These are phyloP conservation scores for Litocranius walleri DNA, from an alignment of 2,113 vertebrate species.

Conservation along the genomic window DNA sequence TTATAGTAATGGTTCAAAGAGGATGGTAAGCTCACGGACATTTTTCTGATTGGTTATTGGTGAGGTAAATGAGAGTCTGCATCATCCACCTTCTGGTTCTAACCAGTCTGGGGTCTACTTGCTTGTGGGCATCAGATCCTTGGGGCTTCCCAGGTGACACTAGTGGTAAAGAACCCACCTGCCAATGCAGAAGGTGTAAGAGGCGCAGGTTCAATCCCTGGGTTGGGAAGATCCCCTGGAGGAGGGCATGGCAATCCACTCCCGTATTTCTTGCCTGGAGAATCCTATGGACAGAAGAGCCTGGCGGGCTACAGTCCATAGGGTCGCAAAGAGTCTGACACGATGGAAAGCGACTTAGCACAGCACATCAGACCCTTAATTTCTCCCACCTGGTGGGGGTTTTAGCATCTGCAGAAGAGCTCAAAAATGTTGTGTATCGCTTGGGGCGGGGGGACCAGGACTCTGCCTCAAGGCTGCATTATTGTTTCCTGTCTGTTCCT, in stretches of 20 bases:
- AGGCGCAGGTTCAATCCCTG: background rate
- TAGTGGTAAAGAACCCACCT: background rate
- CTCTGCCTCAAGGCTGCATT: background rate
- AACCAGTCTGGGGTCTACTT: background rate
- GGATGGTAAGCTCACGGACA: background rate
- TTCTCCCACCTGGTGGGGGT: background rate
- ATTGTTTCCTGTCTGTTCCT: background rate
- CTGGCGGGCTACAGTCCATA: background rate
- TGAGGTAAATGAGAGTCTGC: background rate
- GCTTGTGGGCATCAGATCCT: background rate
- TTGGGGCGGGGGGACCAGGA: background rate
- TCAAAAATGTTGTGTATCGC: background rate
- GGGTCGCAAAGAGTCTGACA: background rate
- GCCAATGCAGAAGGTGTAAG: background rate
- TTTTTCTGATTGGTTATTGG: background rate
- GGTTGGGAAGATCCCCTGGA: background rate
- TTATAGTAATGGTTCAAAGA: background rate
- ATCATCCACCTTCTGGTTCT: background rate
- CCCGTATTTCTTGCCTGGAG: background rate
- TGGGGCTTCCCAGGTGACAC: background rate
- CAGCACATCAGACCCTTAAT: background rate
- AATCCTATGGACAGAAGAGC: background rate
- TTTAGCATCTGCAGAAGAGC: background rate
- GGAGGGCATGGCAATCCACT: background rate
- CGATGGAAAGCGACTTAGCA: fast-evolving